phyloP scores from a whole-genome alignment of 1,140 invertebrate species.

The Saccostrea glomerata region DNA sequence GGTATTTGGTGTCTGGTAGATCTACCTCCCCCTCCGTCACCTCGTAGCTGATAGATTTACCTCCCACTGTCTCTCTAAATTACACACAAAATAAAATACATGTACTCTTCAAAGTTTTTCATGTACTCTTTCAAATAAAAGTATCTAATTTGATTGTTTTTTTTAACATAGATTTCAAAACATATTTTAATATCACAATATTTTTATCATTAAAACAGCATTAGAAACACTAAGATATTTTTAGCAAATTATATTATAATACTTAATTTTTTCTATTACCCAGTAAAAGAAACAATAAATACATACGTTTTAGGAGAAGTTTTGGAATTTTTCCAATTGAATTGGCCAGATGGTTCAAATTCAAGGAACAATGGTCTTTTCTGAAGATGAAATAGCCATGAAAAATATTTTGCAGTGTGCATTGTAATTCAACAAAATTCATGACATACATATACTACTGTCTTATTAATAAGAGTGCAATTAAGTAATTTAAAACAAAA shows the following conservation, averaged over 20 bases:
- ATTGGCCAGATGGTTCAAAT: constrained; percentile 68
- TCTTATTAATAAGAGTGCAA: too few relatives aligned
- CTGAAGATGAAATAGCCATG: constrained; percentile 48
- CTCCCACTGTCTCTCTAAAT: background rate
- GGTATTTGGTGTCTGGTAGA: constrained; percentile 16
- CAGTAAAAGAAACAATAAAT: background rate
- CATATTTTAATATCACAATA: too few relatives aligned
- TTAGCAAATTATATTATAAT: too few relatives aligned
- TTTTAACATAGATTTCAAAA: too few relatives aligned
- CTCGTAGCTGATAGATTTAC: background rate
- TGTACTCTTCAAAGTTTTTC: background rate
- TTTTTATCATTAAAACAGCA: too few relatives aligned
- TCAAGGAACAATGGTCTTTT: constrained; percentile 67
- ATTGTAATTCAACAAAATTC: too few relatives aligned
- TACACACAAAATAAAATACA: background rate
- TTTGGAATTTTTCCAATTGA: constrained; percentile 80
- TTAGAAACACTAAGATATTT: too few relatives aligned
- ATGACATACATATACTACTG: too few relatives aligned
- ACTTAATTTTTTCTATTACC: too few relatives aligned
- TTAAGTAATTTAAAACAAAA: too few relatives aligned
- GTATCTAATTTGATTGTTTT: background rate
- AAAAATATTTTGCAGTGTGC: too few relatives aligned
- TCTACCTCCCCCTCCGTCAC: background rate
- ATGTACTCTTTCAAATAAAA: too few relatives aligned
- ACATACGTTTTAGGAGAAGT: constrained; percentile 24